phyloP scores from a whole-genome alignment of 2,888 invertebrate species.

The Barypeithes pellucidus region DNA sequence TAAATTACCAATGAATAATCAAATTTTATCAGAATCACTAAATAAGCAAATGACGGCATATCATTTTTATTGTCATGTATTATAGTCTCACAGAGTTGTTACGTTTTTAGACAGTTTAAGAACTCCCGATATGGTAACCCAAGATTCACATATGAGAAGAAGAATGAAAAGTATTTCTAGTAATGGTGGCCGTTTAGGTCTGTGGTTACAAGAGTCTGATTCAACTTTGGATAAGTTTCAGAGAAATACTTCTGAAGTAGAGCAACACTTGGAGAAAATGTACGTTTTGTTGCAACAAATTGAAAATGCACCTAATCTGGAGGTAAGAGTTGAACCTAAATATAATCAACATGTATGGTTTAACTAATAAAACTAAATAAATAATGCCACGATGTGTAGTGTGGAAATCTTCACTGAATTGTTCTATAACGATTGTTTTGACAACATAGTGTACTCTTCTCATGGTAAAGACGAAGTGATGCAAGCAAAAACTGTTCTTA shows the following conservation, averaged over 20 bases:
- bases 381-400: too few relatives aligned
- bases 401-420: too few relatives aligned
- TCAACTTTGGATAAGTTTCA: slow-evolving; percentile 77
- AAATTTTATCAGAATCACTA: too few relatives aligned
- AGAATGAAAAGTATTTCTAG: slow-evolving; percentile 64
- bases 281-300: slow-evolving; percentile 76
- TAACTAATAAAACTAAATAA: too few relatives aligned
- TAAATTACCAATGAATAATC: too few relatives aligned
- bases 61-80: too few relatives aligned
- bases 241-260: slow-evolving; percentile 78
- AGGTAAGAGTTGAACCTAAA: slow-evolving; percentile 54
- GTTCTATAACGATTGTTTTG: too few relatives aligned
- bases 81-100: too few relatives aligned
- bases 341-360: not conserved
- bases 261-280: slow-evolving; percentile 81
- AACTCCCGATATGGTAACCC: slow-evolving; percentile 68
- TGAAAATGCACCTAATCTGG: slow-evolving; percentile 64
- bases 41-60: too few relatives aligned
- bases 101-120: slow-evolving; percentile 50
- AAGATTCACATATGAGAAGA: slow-evolving; percentile 70
- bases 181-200: slow-evolving; percentile 74
- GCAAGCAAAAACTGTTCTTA: too few relatives aligned
- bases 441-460: too few relatives aligned
- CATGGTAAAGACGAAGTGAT: too few relatives aligned
- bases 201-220: slow-evolving; percentile 81